A percentile compares a stretch with the other conserved stretches of the same genome.
Conservation (phyloP, 2,797 vertebrate genomes). For the Carcharodon carcharias region DNA sequence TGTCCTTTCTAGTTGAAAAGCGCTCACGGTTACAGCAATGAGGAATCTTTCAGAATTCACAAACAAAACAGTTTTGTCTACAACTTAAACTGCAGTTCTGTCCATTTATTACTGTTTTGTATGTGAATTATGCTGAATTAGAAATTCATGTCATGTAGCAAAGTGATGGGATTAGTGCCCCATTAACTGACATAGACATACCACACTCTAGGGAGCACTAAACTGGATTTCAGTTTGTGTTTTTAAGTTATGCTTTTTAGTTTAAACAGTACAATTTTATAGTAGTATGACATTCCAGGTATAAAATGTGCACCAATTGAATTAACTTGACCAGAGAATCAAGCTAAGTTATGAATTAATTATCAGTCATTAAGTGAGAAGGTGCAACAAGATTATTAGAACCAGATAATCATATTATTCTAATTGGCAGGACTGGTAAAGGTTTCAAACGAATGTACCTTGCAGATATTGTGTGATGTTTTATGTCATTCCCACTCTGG, state of each 20-base stretch:
- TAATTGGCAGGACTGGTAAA: not conserved
- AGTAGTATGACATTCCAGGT: not conserved
- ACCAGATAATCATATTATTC: not conserved
- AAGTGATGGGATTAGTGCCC: not conserved
- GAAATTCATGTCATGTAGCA: not conserved
- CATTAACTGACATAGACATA: not conserved
- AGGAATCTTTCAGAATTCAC: not conserved
- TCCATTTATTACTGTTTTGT: not conserved
- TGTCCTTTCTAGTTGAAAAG: not conserved
- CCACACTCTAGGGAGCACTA: not conserved
- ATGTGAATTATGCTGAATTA: not conserved
- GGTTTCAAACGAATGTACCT: not conserved
- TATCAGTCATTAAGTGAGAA: not conserved
- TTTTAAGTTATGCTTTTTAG: not conserved
- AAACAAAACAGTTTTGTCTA: not conserved
- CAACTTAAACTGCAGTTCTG: not conserved
- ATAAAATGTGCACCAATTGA: not conserved
- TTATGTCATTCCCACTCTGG: not conserved
- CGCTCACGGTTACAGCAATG: not conserved
- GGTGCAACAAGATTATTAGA: not conserved
- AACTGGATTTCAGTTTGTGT: not conserved
- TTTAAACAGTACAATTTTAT: not conserved
- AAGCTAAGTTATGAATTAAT: not conserved
- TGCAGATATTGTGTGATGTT: not conserved
- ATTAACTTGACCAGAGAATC: not conserved